Base-by-base conservation (phyloP, 1,140 invertebrate genomes). In the Nymphalis io region DNA sequence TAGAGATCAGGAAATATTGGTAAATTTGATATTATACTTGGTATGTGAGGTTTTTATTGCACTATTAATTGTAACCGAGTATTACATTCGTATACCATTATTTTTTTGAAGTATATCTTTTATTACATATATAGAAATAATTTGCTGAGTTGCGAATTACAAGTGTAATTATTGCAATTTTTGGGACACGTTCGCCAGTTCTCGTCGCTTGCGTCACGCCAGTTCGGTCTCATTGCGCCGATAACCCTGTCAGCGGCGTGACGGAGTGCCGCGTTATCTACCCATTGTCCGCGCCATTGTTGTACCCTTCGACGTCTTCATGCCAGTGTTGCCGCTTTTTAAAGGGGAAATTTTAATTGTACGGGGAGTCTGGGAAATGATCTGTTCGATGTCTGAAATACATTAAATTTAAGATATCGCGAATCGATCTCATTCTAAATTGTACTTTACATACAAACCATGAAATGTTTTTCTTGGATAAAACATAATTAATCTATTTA, bases 201-300 rank as follows among this genome's bases (percentile, higher is more conserved):
- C 53, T 27, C 44, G n/a, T 68, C 16, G 12, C 21, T 62, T 44
- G 66, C 15, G 55, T n/a, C 64, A 69, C 65, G 61, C 66, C 67
- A 58, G 74, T 69, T 66, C 68, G 63, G 75, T 74, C 77, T 79
- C 75, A 75, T 55, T 55, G 51, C 72, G 74, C 78, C 84, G 85
- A 88, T 88, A 88, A 88, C 85, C 85, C 80, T 88, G 85, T 88
- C 85, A 82, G 80, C 77, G 73, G 74, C 60, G 83, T 88, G 85
- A 88, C 84, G 79, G 85, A 86, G 82, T 85, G 80, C 77, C 80
- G 81, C 74, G 85, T 82, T 88, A 86, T 88, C 84, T 78, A 72
- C 74, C 72, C 74, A 86, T 88, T 86, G 85, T 86, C 64, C 78
- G 74, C 27, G 20, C 69, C 62, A 73, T 73, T 74, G 73, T 71